Base-by-base conservation (phyloP, 2,888 invertebrate genomes). In the Xanthia togata region DNA sequence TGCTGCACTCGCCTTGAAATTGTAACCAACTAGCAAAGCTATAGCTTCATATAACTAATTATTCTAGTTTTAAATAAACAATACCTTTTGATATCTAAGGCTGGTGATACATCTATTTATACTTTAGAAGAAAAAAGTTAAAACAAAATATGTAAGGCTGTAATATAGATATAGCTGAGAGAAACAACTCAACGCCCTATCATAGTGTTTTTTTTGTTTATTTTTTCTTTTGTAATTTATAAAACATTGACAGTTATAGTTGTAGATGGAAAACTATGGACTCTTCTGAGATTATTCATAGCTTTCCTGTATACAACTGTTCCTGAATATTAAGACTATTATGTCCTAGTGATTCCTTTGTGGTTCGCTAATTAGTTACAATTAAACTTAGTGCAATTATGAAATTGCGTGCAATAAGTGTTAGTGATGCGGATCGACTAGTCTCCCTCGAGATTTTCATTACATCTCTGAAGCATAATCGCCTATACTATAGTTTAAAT, bases 71-170 rank as follows among this genome's bases (percentile, higher is more conserved):
- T 80, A 74, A 88, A 75, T 81, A 84, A 83, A 88, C 82, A 80
- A 84, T 86, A 88, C 89, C 77, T 86, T 85, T 88, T 88, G 92
- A 93, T 92, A 90, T 88, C 91, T 93, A 95, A 96, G 96, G 95
- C 95, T 95, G 96, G 95, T 96, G 95, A 95, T 95, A 93, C 91
- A 91, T 91, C 91, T 94, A 93, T 92, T 90, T 92, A 93, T 91
- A 93, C 89, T 87, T 86, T 86, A 87, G 83, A 88, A 81, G 82
- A 81, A 85, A 79, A 81, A 79, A 76, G 81, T 84, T 82, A 80
- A 84, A 85, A 82, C 73, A 83, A 85, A 87, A 91, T 91, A 90
- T 91, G 82, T 93, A 93, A 94, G 94, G 92, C 92, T 93, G 91
- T 90, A 89, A 89, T 85, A 78, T 88, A 91, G 87, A 89, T 80